Evolutionary conservation across 2,888 invertebrate genomes (phyloP).

Genomic region (Macaria notata): DNA sequence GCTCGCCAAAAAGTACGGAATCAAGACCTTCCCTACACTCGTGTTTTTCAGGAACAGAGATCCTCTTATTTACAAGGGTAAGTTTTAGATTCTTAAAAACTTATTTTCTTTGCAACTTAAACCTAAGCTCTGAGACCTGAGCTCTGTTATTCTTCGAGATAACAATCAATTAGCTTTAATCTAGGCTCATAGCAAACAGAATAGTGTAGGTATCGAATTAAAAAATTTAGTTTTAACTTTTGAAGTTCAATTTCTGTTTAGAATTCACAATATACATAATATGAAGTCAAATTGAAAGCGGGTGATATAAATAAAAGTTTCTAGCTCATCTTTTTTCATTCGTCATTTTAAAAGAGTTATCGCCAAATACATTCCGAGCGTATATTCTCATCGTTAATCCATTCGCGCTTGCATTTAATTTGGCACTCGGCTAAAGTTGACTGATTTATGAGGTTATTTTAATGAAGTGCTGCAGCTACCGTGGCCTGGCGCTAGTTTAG

Average conservation of each 20-base stretch:
- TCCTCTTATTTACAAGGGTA: conserved; percentile 89
- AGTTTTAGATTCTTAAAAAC: conserved; percentile 1
- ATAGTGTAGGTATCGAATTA: too few relatives aligned
- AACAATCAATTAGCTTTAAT: too few relatives aligned
- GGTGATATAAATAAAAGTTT: too few relatives aligned
- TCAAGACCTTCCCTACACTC: conserved; percentile 92
- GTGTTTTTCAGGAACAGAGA: conserved; percentile 96
- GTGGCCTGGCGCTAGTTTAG: background rate
- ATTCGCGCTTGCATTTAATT: conserved; percentile 1
- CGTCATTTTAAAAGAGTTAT: background rate
- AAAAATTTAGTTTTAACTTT: too few relatives aligned
- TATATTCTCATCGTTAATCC: conserved; percentile 4
- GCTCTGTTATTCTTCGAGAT: too few relatives aligned
- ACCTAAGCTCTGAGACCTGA: too few relatives aligned
- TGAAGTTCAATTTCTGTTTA: too few relatives aligned
- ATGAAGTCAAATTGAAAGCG: too few relatives aligned
- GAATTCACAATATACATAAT: too few relatives aligned
- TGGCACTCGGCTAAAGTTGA: background rate
- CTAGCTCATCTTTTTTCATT: too few relatives aligned
- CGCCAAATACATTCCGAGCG: background rate
- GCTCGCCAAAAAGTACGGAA: conserved; percentile 92
- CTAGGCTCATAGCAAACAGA: too few relatives aligned
- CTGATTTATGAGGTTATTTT: conserved; percentile 7
- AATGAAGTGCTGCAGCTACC: background rate
- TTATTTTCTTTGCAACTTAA: background rate